Evolutionary conservation across 2,797 vertebrate species (phyloP).

Genomic region (Hydrocynus forskahlii): DNA sequence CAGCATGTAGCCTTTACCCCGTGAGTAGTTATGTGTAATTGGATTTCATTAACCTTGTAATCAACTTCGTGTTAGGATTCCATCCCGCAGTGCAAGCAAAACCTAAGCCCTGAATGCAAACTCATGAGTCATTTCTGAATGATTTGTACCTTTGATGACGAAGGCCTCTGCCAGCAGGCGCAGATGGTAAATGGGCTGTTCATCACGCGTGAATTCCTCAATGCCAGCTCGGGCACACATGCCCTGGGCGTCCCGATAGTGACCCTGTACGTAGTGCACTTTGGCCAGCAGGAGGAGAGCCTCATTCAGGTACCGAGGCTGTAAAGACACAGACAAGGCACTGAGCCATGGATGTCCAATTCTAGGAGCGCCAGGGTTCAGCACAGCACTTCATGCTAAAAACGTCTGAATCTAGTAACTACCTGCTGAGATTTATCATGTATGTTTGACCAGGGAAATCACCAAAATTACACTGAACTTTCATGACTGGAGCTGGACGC

Average conservation of each 20-base stretch:
- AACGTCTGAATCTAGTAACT: not conserved
- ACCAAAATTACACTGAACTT: not conserved
- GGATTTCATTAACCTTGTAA: not conserved
- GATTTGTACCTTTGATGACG: constrained; percentile 90
- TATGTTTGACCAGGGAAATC: not conserved
- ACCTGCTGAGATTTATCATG: not conserved
- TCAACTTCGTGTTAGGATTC: not conserved
- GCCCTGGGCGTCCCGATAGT: constrained; percentile 91
- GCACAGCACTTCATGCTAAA: not conserved
- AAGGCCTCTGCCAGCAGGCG: constrained; percentile 92
- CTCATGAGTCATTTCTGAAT: not conserved
- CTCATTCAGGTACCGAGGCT: constrained; percentile 91
- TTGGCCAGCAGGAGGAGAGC: constrained; percentile 93
- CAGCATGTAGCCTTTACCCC: not conserved
- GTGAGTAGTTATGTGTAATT: not conserved
- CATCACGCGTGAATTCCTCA: constrained; percentile 85
- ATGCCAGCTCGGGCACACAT: constrained; percentile 93
- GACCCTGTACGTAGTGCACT: constrained; percentile 91
- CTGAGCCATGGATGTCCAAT: not conserved
- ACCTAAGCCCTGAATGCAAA: not conserved
- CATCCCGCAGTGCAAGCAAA: not conserved
- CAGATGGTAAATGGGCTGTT: constrained; percentile 88
- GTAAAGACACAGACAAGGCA: constrained; percentile 47
- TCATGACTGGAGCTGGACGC: not conserved
- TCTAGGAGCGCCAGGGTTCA: not conserved